Evolutionary conservation across 2,888 invertebrate species (phyloP), one percentile per base, ranked within the genome.

Genomic region (Cetonia aurata): DNA sequence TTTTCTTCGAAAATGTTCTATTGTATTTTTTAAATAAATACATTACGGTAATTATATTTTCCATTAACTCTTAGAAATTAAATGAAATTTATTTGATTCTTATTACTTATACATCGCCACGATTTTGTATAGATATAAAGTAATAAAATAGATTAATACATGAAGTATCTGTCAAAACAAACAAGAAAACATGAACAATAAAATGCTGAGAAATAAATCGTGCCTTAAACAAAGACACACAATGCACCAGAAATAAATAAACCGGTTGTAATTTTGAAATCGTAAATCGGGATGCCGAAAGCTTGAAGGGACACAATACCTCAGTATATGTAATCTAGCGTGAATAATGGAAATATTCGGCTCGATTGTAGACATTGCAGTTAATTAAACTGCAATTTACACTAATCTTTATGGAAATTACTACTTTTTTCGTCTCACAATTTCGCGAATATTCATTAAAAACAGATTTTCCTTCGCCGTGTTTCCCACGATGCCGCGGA

Each of bases 401-500:
- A 60, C 60, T 69, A 69, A 69, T 69, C 62, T 62, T 69, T 69
- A 69, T 69, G 69, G 69, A 74, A 73, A 72, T 66, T 71, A 59
- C 71, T 67, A 56, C 70, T 66, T 69, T 71, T 74, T 71, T 70
- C 71, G 69, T 69, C 57, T 59, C 46, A 67, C 73, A 70, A 74
- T 74, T 74, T 73, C 41, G 70, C 74, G 67, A 73, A 74, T 74
- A 70, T 71, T 74, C 73, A 74, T 74, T 74, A 74, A 73, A 70
- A 74, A 74, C 53, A 71, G 74, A 73, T 74, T 73, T 70, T 73
- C 70, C 70, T 69, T 71, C 68, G 70, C 69, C 56, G 57, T 37
- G 42, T 71, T 74, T 74, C 74, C 74, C 74, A 74, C 74, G 74
- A 71, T 74, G 59, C 56, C 62, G 52, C 52, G 59, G 1, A 10